Evolutionary conservation across 2,797 vertebrate species (phyloP).

Genomic region (Girardinus metallicus): DNA sequence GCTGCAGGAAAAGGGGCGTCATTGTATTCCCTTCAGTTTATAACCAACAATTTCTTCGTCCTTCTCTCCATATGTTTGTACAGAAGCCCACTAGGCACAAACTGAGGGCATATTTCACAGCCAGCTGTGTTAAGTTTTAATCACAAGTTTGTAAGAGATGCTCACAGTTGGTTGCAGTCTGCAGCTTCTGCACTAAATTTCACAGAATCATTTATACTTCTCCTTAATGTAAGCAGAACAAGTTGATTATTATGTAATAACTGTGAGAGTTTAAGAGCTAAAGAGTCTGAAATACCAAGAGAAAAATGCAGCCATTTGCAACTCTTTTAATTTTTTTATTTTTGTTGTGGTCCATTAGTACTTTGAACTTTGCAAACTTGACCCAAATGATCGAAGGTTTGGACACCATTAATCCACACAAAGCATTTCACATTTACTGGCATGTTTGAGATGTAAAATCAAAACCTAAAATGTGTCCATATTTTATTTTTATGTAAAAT

Average conservation of each 20-base stretch:
- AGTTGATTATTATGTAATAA: neutral
- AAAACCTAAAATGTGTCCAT: no score
- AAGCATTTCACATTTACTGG: neutral
- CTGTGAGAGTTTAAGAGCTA: neutral
- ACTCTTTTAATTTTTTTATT: neutral
- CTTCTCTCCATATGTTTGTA: neutral
- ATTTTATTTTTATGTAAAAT: neutral
- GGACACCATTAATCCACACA: neutral
- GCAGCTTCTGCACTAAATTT: neutral
- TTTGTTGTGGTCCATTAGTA: neutral
- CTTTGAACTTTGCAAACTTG: neutral
- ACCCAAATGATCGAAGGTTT: neutral
- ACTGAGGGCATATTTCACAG: neutral
- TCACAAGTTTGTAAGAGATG: neutral
- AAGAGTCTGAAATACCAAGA: neutral
- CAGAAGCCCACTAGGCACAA: neutral
- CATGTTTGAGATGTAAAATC: no score
- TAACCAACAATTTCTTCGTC: neutral
- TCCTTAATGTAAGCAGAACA: neutral
- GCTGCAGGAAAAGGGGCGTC: neutral
- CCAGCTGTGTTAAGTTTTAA: neutral
- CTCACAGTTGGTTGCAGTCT: neutral
- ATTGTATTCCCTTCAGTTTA: neutral
- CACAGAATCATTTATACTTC: neutral
- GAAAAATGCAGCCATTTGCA: neutral